Evolutionary conservation across 1,140 invertebrate species (phyloP).

Genomic region (Cotesia chilonis): DNA sequence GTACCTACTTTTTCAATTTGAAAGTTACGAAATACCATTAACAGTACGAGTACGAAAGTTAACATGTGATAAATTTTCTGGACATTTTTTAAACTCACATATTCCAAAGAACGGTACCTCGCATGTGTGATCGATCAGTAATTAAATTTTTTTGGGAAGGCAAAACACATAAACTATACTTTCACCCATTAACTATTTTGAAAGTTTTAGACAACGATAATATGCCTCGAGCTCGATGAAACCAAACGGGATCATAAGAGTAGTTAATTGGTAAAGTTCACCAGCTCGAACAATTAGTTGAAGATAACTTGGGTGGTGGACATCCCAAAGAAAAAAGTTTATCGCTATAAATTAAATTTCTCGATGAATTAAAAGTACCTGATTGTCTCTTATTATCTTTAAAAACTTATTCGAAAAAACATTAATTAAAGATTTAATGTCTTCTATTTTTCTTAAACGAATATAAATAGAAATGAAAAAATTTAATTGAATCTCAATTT

Average conservation of each 20-base stretch:
- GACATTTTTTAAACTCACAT: too few relatives aligned
- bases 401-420: background rate
- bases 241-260: slow-evolving; percentile 27
- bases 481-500: too few relatives aligned
- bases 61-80: too few relatives aligned
- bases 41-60: too few relatives aligned
- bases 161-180: background rate
- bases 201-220: slow-evolving; percentile 7
- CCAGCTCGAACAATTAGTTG: slow-evolving; percentile 38
- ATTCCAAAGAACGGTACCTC: too few relatives aligned
- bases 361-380: slow-evolving; percentile 31
- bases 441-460: too few relatives aligned
- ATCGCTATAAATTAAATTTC: slow-evolving; percentile 39
- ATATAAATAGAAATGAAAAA: too few relatives aligned
- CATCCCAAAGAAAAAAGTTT: slow-evolving; percentile 35
- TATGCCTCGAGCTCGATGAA: background rate
- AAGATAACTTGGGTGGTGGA: slow-evolving; percentile 21
- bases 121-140: too few relatives aligned
- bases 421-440: too few relatives aligned
- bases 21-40: too few relatives aligned
- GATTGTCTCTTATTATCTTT: too few relatives aligned
- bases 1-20: too few relatives aligned
- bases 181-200: background rate
- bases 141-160: background rate
- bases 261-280: slow-evolving; percentile 43